Percentiles rank a stretch among this genome's conserved stretches.
These are phyloP conservation scores for Dione juno DNA, from an alignment of 2,888 invertebrate genomes.

Conservation along the genomic window DNA sequence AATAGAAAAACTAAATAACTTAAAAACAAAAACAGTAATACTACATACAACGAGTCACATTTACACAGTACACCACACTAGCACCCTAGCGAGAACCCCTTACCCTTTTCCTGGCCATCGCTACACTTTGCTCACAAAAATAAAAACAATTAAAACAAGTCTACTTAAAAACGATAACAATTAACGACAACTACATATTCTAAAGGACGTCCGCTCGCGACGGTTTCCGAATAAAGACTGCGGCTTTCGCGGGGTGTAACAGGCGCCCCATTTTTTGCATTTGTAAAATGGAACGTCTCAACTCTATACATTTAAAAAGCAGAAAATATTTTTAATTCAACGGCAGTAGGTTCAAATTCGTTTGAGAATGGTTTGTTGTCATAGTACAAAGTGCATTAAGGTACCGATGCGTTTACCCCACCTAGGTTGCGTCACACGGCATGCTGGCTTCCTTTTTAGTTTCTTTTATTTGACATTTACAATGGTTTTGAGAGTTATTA, in stretches of 20 bases:
- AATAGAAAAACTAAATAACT: constrained; percentile 16
- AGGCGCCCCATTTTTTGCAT: constrained; percentile 63
- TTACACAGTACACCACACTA: constrained; percentile 19
- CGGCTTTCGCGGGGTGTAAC: constrained; percentile 56
- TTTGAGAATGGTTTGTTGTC: constrained; percentile 11
- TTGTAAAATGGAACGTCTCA: constrained; percentile 54
- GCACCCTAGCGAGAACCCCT: constrained; percentile 51
- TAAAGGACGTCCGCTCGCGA: constrained; percentile 52
- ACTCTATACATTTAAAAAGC: constrained; percentile 42
- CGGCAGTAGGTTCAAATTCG: constrained; percentile 45
- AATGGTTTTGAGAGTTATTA: constrained; percentile 38
- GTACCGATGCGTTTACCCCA: constrained; percentile 58
- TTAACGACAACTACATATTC: constrained; percentile 50
- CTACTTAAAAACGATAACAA: constrained; percentile 41
- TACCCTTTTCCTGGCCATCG: constrained; percentile 79
- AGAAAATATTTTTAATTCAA: constrained; percentile 48
- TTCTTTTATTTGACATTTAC: constrained; percentile 38
- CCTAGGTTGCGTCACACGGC: constrained; percentile 47
- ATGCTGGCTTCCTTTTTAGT: constrained; percentile 41
- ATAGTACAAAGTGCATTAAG: constrained; percentile 45
- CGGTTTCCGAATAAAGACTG: constrained; percentile 60
- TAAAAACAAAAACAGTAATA: constrained; percentile 12
- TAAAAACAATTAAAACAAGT: constrained; percentile 15
- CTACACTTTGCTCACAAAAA: constrained; percentile 51
- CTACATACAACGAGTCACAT: constrained; percentile 14